Base-by-base conservation (phyloP, 2,113 vertebrate species). In the Chaetops frenatus region DNA sequence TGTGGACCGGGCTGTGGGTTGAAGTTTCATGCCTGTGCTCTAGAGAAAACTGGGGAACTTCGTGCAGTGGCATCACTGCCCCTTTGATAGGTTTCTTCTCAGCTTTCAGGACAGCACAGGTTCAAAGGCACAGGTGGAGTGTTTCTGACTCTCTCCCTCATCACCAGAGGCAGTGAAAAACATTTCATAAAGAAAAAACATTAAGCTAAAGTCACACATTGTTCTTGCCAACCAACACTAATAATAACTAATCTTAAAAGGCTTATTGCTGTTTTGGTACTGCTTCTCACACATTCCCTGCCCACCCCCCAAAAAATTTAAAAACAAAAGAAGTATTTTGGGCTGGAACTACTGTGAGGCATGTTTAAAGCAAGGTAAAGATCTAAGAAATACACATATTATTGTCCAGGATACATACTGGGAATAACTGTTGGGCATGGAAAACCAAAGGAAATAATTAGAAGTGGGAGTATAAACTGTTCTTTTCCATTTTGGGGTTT, bases 371-470 rank as follows among this genome's bases (percentile, higher is more conserved):
- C 18, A 79, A 89, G n/a, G 38, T 29, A 66, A 84, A 62, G 2
- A 25, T 35, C 36, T 82, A 61, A 71, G 45, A 31, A 61, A 61
- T 25, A 20, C 31, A n/a, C 31, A 42, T 61, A 12, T 24, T 51
- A 21, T 80, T 90, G 51, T 38, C 23, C 62, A 70, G 60, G 42
- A 77, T 73, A 73, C 50, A 72, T 7, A 11, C 15, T 79, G 16
- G 28, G 21, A 81, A 62, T 82, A 86, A 79, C 18, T 76, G 17
- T 15, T 24, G n/a, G 47, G 67, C 53, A 12, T 58, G 9, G 9
- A 33, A 82, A 87, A 71, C 31, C 74, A 79, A 80, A 92, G 71
- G 61, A 82, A 86, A 69, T 73, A 36, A 78, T 78, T 86, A 62
- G 69, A 94, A 91, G 20, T 78, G 44, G 27, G 29, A 25, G 56